Conservation (phyloP, 2,797 vertebrate genomes). For the Tadarida brasiliensis region DNA sequence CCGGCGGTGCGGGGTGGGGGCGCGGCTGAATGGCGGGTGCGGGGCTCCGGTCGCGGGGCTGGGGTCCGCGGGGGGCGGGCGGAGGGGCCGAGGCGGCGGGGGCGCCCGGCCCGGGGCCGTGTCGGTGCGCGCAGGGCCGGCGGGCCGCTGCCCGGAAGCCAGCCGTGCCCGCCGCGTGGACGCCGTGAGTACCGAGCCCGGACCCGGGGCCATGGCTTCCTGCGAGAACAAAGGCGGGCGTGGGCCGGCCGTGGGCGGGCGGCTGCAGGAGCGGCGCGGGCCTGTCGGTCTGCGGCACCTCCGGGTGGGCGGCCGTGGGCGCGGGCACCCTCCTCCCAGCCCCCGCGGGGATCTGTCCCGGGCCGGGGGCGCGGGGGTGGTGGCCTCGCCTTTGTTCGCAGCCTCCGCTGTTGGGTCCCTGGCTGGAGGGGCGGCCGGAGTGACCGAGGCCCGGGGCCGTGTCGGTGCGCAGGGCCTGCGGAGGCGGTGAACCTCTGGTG, state of each 20-base stretch:
- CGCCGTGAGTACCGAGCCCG: slow-evolving; percentile 69
- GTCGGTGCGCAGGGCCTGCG: background rate
- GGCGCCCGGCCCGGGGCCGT: background rate
- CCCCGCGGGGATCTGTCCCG: background rate
- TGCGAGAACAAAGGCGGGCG: slow-evolving; percentile 75
- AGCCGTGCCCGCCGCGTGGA: slow-evolving; percentile 67
- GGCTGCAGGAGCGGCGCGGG: background rate
- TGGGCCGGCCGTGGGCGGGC: background rate
- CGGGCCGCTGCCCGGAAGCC: background rate
- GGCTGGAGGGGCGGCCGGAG: background rate
- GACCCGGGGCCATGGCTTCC: background rate
- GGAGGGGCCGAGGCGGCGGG: background rate
- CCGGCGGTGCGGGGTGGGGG: background rate
- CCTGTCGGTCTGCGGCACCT: background rate
- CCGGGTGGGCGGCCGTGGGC: background rate
- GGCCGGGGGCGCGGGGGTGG: background rate
- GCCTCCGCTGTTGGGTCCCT: background rate
- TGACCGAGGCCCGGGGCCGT: background rate
- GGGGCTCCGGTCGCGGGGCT: background rate
- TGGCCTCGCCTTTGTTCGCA: slow-evolving; percentile 28
- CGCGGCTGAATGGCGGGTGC: slow-evolving; percentile 64
- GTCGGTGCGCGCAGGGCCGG: slow-evolving; percentile 50
- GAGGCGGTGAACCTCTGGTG: background rate
- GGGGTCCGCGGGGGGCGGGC: background rate
- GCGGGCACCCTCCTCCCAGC: background rate